phyloP scores from a whole-genome alignment of 1,140 invertebrate species.

The Drosophila repleta region DNA sequence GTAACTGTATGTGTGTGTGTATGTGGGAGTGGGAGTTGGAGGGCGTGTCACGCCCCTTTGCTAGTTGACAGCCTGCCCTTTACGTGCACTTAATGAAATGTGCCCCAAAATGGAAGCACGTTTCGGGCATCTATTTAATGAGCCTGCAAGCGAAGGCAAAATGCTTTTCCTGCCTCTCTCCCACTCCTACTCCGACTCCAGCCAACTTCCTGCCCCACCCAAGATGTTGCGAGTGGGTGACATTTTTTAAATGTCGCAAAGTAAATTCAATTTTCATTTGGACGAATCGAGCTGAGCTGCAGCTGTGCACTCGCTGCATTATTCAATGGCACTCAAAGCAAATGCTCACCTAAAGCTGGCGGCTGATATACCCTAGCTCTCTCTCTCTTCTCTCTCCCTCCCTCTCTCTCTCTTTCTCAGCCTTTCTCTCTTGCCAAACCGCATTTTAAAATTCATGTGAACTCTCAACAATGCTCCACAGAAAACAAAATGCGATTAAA shows the following conservation, averaged over 20 bases:
- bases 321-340: slow-evolving; percentile 70
- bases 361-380: slow-evolving; percentile 1
- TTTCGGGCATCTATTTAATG: slow-evolving; percentile 78
- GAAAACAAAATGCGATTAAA: slow-evolving; percentile 79
- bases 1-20: slow-evolving; percentile 18
- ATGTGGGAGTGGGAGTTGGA: background rate
- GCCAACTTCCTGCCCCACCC: background rate
- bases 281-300: slow-evolving; percentile 14
- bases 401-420: too few relatives aligned
- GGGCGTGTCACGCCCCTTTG: slow-evolving; percentile 52
- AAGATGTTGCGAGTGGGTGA: slow-evolving; percentile 39
- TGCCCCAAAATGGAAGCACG: slow-evolving; percentile 79
- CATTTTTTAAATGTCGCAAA: slow-evolving; percentile 73
- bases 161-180: slow-evolving; percentile 9
- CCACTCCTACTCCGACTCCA: background rate
- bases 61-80: slow-evolving; percentile 73
- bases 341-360: slow-evolving; percentile 13
- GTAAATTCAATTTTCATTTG: slow-evolving; percentile 71
- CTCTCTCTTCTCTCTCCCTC: too few relatives aligned
- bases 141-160: slow-evolving; percentile 48
- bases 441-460: slow-evolving; percentile 77
- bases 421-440: too few relatives aligned
- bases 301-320: slow-evolving; percentile 53
- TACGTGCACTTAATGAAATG: slow-evolving; percentile 81
- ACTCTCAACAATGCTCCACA: slow-evolving; percentile 63